Base-by-base conservation (phyloP, 2,797 vertebrate genomes). In the Sitta carolinensis region DNA sequence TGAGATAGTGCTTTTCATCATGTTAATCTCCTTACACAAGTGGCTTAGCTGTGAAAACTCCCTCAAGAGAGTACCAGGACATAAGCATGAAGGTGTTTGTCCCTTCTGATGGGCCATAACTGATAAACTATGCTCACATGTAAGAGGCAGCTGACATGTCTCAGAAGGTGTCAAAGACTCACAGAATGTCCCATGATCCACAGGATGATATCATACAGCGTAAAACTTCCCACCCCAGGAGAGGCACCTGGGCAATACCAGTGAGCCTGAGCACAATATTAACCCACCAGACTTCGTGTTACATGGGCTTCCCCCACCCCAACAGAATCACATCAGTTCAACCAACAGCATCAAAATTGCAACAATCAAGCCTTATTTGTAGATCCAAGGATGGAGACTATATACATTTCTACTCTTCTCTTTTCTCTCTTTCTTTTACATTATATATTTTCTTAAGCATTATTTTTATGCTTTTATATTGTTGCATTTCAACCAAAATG, bases 81-180 rank as follows among this genome's bases (percentile, higher is more conserved):
- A 34, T 34, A 42, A 77, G 7, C 42, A 34, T 42, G 34, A 48
- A 48, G 30, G 17, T 40, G 16, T 63, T 54, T 17, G 16, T 62
- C 42, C 42, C 57, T 48, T 77, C 48, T 54, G 9, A 55, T 21
- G 30, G 21, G 30, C 21, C 48, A 22, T 26, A 21, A 13, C 14
- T 48, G 40, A 50, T 34, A 36, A 74, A 42, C 30, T 21, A 17
- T 0, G 0, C 11, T 48, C 14, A 32, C 42, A 32, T 1, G 0
- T 18, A 14, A 21, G 26, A 75, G 70, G 22, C 17, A 62, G 9
- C 25, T 69, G 25, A 62, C 73, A 7, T 26, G 48, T 47, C 30
- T 77, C 30, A 55, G 42, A 48, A 30, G 5, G 9, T 26, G 21
- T 26, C 34, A 25, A 34, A 29, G 20, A 4, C 25, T 62, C 11